Evolutionary conservation across 2,113 vertebrate species (phyloP).

Genomic region (Mobula birostris): DNA sequence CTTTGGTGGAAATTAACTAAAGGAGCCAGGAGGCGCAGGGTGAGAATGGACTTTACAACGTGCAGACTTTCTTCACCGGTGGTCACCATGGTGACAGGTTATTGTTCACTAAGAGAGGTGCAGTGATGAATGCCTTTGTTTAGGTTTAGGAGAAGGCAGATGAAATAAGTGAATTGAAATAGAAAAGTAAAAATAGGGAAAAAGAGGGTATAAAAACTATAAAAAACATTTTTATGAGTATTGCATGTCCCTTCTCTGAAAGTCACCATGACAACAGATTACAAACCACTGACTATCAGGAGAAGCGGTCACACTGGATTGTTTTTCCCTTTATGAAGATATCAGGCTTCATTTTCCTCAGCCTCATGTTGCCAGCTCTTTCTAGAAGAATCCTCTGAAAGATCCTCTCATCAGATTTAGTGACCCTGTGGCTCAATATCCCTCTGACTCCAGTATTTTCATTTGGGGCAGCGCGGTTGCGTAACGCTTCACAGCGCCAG

Average conservation of each 20-base stretch:
- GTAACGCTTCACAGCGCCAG: too few species aligned
- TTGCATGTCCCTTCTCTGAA: neutral
- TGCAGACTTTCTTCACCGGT: too few species aligned
- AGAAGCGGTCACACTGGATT: neutral
- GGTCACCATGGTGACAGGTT: too few species aligned
- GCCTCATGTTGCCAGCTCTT: neutral
- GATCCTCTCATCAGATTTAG: too few species aligned
- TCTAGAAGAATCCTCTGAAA: too few species aligned
- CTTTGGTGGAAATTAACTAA: too few species aligned
- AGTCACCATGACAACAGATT: neutral
- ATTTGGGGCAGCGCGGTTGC: too few species aligned
- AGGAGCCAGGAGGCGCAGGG: too few species aligned
- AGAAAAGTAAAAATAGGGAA: neutral
- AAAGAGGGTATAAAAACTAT: neutral
- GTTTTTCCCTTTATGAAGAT: too few species aligned
- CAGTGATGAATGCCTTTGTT: neutral
- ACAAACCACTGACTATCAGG: neutral
- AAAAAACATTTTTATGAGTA: neutral
- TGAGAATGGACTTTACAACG: too few species aligned
- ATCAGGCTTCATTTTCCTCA: neutral
- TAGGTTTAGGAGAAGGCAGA: neutral
- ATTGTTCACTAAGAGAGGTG: neutral
- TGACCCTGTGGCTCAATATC: too few species aligned
- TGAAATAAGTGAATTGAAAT: neutral
- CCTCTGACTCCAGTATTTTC: too few species aligned